Percentiles rank a stretch among this genome's conserved stretches.
Conservation (phyloP, 2,113 vertebrate genomes). For the Ascaphus truei region DNA sequence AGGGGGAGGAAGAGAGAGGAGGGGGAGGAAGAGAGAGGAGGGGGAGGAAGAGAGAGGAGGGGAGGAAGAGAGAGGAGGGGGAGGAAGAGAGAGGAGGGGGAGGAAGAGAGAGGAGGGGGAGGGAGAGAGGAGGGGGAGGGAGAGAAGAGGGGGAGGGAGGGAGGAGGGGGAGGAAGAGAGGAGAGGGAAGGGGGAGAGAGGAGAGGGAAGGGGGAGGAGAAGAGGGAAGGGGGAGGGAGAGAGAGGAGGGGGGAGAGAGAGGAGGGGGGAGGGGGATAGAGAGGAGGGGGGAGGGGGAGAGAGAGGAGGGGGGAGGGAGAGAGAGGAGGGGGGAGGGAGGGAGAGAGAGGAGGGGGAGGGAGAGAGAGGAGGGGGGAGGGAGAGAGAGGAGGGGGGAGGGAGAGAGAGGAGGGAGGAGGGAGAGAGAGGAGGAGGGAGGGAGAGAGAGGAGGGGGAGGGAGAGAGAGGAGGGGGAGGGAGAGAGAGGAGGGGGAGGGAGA, state of each 20-base stretch:
- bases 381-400: background rate
- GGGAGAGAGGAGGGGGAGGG: background rate
- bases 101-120: background rate
- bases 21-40: no score
- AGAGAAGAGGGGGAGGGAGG: background rate
- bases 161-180: no score
- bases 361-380: background rate
- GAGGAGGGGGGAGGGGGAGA: background rate
- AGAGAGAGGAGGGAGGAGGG: background rate
- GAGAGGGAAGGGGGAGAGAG: no score
- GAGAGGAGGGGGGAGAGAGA: no score
- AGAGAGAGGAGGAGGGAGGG: background rate
- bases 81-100: background rate
- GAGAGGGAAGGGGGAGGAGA: no score
- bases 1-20: no score
- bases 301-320: background rate
- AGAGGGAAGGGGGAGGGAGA: no score
- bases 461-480: no score
- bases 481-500: no score
- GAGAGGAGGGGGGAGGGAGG: background rate
- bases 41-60: background rate
- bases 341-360: background rate
- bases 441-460: background rate
- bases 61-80: background rate
- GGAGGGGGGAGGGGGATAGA: background rate